Conservation (phyloP, 2,888 invertebrate genomes). For the Lathronympha strigana region DNA sequence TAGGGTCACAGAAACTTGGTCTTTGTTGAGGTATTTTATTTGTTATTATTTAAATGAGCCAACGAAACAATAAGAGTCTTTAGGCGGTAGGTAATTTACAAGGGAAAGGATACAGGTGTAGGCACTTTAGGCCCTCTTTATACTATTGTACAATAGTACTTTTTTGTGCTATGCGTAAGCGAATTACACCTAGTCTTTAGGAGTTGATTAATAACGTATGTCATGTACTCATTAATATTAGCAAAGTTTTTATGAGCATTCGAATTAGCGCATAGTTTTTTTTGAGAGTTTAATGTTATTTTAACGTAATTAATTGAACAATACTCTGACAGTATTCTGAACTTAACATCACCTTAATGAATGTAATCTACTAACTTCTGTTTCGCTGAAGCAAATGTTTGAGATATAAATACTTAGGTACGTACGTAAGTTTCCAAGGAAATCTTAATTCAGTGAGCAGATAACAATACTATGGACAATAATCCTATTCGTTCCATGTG, state of each 20-base stretch:
- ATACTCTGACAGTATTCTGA: too few relatives aligned
- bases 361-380: background rate
- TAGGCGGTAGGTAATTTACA: constrained; percentile 32
- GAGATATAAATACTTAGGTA: background rate
- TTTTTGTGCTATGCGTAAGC: background rate
- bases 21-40: constrained; percentile 47
- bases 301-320: too few relatives aligned
- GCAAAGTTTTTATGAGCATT: too few relatives aligned
- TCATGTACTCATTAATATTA: too few relatives aligned
- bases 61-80: constrained; percentile 23
- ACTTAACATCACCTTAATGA: background rate
- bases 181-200: background rate
- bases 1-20: constrained; percentile 49
- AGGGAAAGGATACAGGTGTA: constrained; percentile 27
- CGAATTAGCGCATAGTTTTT: too few relatives aligned
- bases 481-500: constrained; percentile 10
- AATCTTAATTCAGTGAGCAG: constrained; percentile 7
- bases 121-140: constrained; percentile 7
- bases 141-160: background rate
- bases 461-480: background rate
- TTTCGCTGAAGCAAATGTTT: background rate
- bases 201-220: too few relatives aligned
- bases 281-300: too few relatives aligned
- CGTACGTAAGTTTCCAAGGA: background rate
- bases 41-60: constrained; percentile 34